A percentile compares a stretch with the other conserved stretches of the same genome.
phyloP scores from a whole-genome alignment of 2,797 vertebrate species.

The Sphenodon punctatus region DNA sequence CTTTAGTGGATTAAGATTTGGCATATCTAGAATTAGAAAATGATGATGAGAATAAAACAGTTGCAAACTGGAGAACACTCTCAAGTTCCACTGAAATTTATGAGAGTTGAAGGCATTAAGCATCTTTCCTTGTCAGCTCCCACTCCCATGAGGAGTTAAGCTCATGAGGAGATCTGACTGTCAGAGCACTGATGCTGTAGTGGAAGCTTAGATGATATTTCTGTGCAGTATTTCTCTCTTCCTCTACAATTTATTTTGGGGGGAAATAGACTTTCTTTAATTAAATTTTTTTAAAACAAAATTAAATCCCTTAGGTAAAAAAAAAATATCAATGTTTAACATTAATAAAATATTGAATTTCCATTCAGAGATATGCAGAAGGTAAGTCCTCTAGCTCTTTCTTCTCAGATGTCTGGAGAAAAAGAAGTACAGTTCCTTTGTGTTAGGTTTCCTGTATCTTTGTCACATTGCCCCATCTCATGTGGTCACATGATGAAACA shows the following conservation, averaged over 20 bases:
- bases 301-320: background rate
- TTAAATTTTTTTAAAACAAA: too few species aligned
- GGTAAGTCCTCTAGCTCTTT: background rate
- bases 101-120: background rate
- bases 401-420: background rate
- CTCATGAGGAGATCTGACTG: background rate
- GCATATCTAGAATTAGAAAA: background rate
- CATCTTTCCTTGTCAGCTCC: background rate
- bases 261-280: background rate
- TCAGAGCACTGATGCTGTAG: background rate
- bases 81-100: background rate
- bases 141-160: background rate
- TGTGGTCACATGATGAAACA: background rate
- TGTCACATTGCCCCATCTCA: background rate
- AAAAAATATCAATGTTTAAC: background rate
- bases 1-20: background rate
- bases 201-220: background rate
- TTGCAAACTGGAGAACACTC: background rate
- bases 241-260: background rate
- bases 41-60: background rate
- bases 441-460: background rate
- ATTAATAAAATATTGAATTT: background rate
- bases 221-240: background rate
- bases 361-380: background rate
- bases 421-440: background rate